Conservation (phyloP, 2,797 vertebrate species). For the Tragopan temminckii region DNA sequence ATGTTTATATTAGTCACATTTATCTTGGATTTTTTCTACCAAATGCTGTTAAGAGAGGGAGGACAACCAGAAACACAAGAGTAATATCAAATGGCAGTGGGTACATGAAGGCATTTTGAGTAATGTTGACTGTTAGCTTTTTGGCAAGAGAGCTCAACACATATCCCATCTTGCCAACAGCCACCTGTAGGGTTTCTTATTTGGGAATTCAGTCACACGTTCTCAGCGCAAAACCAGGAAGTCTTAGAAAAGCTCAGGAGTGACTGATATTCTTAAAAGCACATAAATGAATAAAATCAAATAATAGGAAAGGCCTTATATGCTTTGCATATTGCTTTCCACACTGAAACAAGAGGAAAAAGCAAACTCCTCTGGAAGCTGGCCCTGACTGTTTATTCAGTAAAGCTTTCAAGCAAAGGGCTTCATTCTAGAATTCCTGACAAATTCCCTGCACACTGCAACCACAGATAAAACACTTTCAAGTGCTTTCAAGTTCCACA, state of each 20-base stretch:
- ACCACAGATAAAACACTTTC: slow-evolving; percentile 10
- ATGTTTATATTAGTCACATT: background rate
- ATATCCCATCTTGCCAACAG: background rate
- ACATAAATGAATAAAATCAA: background rate
- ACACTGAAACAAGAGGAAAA: background rate
- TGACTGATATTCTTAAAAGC: background rate
- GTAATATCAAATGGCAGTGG: background rate
- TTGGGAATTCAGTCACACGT: background rate
- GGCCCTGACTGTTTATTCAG: background rate
- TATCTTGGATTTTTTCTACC: background rate
- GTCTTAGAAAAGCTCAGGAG: background rate
- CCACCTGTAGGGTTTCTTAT: fast-evolving
- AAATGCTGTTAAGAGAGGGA: background rate
- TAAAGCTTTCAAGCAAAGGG: slow-evolving; percentile 19
- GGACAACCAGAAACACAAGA: background rate
- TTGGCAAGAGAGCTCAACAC: background rate
- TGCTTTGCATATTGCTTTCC: background rate
- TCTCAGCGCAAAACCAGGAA: background rate
- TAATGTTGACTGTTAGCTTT: background rate
- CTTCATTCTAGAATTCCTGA: slow-evolving; percentile 35
- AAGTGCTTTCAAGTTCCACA: background rate
- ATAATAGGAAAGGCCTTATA: background rate
- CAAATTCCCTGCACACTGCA: slow-evolving; percentile 29
- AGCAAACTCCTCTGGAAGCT: background rate
- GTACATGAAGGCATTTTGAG: background rate